Base-by-base conservation (phyloP, 2,888 invertebrate species). In the Metellina segmentata region DNA sequence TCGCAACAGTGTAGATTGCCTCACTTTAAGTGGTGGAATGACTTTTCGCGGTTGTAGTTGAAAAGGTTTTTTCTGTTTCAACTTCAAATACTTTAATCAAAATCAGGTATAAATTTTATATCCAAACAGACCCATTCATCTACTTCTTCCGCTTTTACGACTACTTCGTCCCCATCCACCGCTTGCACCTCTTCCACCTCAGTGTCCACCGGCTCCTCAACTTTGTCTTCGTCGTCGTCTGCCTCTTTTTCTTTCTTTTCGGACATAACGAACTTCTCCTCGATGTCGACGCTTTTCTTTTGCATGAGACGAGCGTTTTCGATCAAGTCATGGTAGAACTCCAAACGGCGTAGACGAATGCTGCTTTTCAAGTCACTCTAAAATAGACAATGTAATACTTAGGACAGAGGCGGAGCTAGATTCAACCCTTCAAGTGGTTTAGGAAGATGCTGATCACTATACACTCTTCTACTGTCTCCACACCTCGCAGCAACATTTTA, bases 281-380 rank as follows among this genome's bases (percentile, higher is more conserved):
- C 88, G 61, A 75, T 75, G 7, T 75, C 81, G 0, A 19, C 75
- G 9, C 79, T 8, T 51, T 74, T 75, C 51, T 72, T 53, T 61
- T 85, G 16, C 69, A 81, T 74, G 9, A 5, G 71, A 13, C 69
- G 85, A 13, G 81, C 77, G 20, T 70, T 75, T 9, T 90, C 90
- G 0, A 81, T 79, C 71, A 90, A n/a, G 20, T 86, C 86, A 8
- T 90, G 75, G 51, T 81, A 86, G 5, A 90, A 86, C 19, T 90
- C 90, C 51, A 90, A 48, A 6, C 81, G 90, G 70, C 86, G 90
- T 0, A 90, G 75, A 8, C 86, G 81, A 16, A 86, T 8, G 16
- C 75, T 86, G 34, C 49, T 81, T 19, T 81, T 49, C 11, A 90
- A 2, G 48, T 90, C 90, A 16, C 48, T 61, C 90, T 90, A 49